phyloP scores from a whole-genome alignment of 2,797 vertebrate genomes.

The Dryobates pubescens region DNA sequence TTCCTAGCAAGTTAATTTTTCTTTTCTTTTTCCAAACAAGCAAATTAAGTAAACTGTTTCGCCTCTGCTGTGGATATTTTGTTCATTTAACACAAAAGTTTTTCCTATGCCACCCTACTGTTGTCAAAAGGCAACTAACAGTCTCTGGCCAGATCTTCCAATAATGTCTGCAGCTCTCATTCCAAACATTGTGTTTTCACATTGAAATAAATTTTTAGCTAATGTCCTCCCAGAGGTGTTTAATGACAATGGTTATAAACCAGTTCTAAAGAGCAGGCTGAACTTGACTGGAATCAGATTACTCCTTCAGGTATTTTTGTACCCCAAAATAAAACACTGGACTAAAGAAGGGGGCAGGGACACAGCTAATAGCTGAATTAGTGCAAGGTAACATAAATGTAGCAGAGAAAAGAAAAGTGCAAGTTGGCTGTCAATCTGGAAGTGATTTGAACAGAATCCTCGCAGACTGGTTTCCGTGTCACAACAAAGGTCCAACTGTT shows the following conservation, averaged over 20 bases:
- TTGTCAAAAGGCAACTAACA: neutral
- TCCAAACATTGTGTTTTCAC: neutral
- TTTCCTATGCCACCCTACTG: neutral
- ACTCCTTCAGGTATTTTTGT: neutral
- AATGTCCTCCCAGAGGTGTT: conserved; percentile 5
- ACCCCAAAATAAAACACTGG: conserved; percentile 61
- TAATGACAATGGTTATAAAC: neutral
- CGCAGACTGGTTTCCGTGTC: neutral
- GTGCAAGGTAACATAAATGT: neutral
- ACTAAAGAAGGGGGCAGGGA: conserved; percentile 1
- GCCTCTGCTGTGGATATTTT: neutral
- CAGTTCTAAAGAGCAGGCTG: neutral
- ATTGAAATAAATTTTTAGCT: neutral
- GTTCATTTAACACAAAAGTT: neutral
- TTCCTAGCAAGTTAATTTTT: neutral
- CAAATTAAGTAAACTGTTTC: neutral
- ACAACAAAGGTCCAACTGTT: neutral
- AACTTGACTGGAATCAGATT: neutral
- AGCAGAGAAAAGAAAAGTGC: conserved; percentile 32
- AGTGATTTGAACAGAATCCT: neutral
- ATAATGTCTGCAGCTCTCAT: neutral
- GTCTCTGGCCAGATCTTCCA: neutral
- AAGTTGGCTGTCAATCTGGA: conserved; percentile 44
- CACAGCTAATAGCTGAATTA: neutral
- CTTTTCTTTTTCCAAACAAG: neutral